Conservation (phyloP, 2,888 invertebrate genomes). For the Sarcophaga carnaria region DNA sequence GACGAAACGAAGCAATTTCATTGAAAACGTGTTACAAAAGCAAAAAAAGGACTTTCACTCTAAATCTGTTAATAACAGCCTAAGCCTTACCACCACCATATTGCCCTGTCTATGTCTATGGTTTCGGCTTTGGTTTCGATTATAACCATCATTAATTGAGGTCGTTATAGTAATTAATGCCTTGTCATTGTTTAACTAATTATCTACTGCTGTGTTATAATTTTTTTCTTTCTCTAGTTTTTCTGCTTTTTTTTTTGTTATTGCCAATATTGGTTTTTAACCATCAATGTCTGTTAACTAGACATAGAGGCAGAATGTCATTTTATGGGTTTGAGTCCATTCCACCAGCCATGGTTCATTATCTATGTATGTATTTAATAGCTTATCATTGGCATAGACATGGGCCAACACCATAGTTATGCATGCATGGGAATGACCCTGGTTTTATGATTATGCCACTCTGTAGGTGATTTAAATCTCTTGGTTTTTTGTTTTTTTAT, state of each 20-base stretch:
- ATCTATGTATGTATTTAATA: too few relatives aligned
- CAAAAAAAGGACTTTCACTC: too few relatives aligned
- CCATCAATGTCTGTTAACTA: slow-evolving; percentile 28
- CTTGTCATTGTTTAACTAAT: slow-evolving; percentile 67
- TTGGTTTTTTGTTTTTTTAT: slow-evolving; percentile 30
- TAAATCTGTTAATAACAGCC: too few relatives aligned
- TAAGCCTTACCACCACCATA: too few relatives aligned
- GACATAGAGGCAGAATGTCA: too few relatives aligned
- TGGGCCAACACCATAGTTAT: too few relatives aligned
- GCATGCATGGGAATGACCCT: too few relatives aligned
- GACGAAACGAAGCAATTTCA: slow-evolving; percentile 12
- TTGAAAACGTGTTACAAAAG: too few relatives aligned
- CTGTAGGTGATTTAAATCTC: slow-evolving; percentile 37
- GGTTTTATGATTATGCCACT: slow-evolving; percentile 3
- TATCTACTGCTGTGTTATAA: slow-evolving; percentile 58
- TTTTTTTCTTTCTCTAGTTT: slow-evolving; percentile 10
- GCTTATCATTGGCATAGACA: too few relatives aligned
- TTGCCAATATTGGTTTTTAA: slow-evolving; percentile 45
- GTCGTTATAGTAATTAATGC: slow-evolving; percentile 77
- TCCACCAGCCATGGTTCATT: too few relatives aligned
- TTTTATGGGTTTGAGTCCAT: too few relatives aligned
- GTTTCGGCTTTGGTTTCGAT: slow-evolving; percentile 4
- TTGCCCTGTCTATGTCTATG: too few relatives aligned
- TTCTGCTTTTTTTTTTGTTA: slow-evolving; percentile 9
- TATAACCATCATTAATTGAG: slow-evolving; percentile 73